Evolutionary conservation across 2,888 invertebrate genomes (phyloP), one percentile per base, ranked within the genome.

Genomic region (Onthophagus sagittarius): DNA sequence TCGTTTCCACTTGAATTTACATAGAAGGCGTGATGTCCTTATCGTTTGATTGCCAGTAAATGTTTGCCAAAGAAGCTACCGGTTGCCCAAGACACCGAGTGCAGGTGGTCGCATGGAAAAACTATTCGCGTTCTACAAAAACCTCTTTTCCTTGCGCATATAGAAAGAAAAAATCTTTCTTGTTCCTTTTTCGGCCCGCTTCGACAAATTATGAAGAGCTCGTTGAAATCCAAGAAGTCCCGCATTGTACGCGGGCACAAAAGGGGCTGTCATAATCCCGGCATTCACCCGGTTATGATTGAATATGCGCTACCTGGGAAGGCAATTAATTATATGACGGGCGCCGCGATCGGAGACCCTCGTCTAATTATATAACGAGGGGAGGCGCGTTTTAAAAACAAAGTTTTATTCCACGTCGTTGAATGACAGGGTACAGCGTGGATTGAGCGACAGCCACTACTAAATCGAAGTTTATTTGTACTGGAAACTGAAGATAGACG

Each of bases 391-490:
- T 23, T 53, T 53, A 53, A 53, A 53, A 53, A 53, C 39, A 53
- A 53, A 53, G 39, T 53, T 53, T 53, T 53, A 53, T 53, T 53
- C 39, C 39, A 9, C 23, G 67, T 9, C 32, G 67, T 31, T 23
- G 32, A 67, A 67, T n/a, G 15, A 67, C 67, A 67, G 67, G 32
- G 31, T 67, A 67, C 31, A 31, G 67, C 15, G 67, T 23, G 5
- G 67, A 67, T 31, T 67, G 67, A 67, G 23, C 32, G 67, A 67
- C 67, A 67, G 67, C 31, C 32, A 32, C 67, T 67, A 67, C 23
- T 32, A 67, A 67, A 67, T 67, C 23, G 31, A n/a, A 23, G 67
- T 67, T 67, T 67, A 67, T 67, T 67, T 67, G 67, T 67, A 67
- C 67, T 23, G 31, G 67, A 6, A 31, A 23, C 23, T 23, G 6